A percentile compares a stretch with the other conserved stretches of the same genome.
Conservation (phyloP, 2,113 vertebrate genomes). For the Pelodiscus sinensis region DNA sequence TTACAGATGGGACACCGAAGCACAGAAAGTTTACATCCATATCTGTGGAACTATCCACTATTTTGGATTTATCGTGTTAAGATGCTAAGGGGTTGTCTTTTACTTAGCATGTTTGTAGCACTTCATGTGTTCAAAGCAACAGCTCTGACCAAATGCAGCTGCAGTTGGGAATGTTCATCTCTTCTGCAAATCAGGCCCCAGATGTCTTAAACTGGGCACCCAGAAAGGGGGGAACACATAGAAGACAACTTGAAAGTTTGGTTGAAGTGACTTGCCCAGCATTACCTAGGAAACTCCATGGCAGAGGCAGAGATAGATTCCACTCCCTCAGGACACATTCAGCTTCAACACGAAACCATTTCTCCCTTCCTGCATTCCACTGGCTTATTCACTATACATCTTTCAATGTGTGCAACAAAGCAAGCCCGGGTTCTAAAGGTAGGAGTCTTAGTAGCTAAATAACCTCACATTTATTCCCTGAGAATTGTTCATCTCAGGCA, state of each 20-base stretch:
- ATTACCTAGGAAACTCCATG: neutral
- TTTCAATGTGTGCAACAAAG: neutral
- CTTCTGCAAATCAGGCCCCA: neutral
- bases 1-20: neutral
- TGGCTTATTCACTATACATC: neutral
- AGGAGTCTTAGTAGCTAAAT: neutral
- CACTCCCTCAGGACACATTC: neutral
- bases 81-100: neutral
- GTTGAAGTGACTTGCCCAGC: neutral
- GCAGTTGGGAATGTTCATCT: neutral
- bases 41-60: neutral
- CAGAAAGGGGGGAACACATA: neutral
- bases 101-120: neutral
- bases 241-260: neutral
- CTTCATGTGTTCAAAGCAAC: neutral
- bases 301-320: neutral
- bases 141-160: neutral
- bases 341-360: neutral
- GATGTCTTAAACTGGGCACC: neutral
- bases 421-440: neutral
- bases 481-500: neutral
- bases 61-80: neutral
- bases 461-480: neutral
- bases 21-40: neutral
- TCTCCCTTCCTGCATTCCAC: neutral